These are phyloP conservation scores for Dryomyza anilis DNA, from an alignment of 2,888 invertebrate genomes.

Conservation along the genomic window DNA sequence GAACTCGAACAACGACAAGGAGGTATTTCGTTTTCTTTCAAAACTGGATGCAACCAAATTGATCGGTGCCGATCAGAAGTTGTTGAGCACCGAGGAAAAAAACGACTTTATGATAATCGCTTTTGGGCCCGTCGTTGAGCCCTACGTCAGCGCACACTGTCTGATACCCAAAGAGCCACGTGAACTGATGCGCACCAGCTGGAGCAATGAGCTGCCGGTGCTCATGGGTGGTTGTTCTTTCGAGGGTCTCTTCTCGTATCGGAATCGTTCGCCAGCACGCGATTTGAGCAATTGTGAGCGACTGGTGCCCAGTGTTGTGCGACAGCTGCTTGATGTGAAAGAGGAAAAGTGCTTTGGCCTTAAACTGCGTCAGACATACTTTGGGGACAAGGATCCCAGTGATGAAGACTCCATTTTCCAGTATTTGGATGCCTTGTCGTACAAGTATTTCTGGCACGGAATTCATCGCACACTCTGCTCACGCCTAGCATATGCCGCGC, in stretches of 20 bases:
- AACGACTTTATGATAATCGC: slow-evolving; percentile 44
- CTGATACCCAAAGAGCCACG: slow-evolving; percentile 47
- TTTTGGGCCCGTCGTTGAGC: slow-evolving; percentile 55
- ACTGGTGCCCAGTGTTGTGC: slow-evolving; percentile 53
- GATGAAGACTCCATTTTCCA: slow-evolving; percentile 35
- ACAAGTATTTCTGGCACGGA: slow-evolving; percentile 53
- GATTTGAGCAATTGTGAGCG: slow-evolving; percentile 49
- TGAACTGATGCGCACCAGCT: slow-evolving; percentile 46
- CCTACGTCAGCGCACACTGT: slow-evolving; percentile 49
- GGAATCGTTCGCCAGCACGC: slow-evolving; percentile 33
- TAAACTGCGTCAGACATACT: slow-evolving; percentile 41
- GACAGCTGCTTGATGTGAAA: slow-evolving; percentile 36
- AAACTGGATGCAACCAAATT: slow-evolving; percentile 39
- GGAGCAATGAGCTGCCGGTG: slow-evolving; percentile 56
- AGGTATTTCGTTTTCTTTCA: slow-evolving; percentile 41
- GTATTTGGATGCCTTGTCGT: slow-evolving; percentile 41
- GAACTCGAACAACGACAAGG: slow-evolving; percentile 52
- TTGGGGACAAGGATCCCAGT: slow-evolving; percentile 41
- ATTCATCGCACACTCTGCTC: slow-evolving; percentile 48
- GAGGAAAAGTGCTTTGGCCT: slow-evolving; percentile 39
- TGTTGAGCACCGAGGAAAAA: slow-evolving; percentile 48
- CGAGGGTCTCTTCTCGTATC: slow-evolving; percentile 53
- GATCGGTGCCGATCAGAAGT: slow-evolving; percentile 39
- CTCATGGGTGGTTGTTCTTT: slow-evolving; percentile 56
- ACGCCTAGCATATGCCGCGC: slow-evolving; percentile 42